Evolutionary conservation across 1,140 invertebrate species (phyloP).

Genomic region (Goniozus legneri): DNA sequence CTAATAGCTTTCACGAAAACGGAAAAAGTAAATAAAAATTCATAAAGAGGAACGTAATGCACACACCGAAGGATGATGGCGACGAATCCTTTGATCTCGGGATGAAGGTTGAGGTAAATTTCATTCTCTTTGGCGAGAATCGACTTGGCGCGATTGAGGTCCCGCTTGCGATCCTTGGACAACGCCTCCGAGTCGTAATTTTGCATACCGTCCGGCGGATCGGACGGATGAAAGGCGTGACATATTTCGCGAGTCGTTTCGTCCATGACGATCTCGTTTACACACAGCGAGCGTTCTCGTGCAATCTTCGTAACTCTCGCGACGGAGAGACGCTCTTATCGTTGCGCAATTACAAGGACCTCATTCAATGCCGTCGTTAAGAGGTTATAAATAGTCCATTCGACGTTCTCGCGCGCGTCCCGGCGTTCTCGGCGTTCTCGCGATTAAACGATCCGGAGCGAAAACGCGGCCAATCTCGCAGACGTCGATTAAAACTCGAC

Average conservation of each 20-base stretch:
- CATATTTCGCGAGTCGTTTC: conserved; percentile 5
- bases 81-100: conserved; percentile 24
- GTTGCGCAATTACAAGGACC: too few relatives aligned
- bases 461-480: too few relatives aligned
- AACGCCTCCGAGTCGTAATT: conserved; percentile 27
- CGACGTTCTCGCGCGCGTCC: too few relatives aligned
- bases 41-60: background rate
- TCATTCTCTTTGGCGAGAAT: conserved; percentile 21
- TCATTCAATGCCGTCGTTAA: too few relatives aligned
- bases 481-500: too few relatives aligned
- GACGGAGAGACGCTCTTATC: too few relatives aligned
- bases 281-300: too few relatives aligned
- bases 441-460: too few relatives aligned
- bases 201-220: conserved; percentile 17
- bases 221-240: conserved; percentile 22
- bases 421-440: too few relatives aligned
- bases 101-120: conserved; percentile 24
- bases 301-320: too few relatives aligned
- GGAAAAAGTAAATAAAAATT: background rate
- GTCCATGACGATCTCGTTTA: too few relatives aligned
- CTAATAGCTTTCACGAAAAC: background rate
- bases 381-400: too few relatives aligned
- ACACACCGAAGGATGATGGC: conserved; percentile 23
- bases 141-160: conserved; percentile 19
- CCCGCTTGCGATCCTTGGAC: conserved; percentile 14